Base-by-base conservation (phyloP, 2,888 invertebrate species). In the Leucophora obtusa region DNA sequence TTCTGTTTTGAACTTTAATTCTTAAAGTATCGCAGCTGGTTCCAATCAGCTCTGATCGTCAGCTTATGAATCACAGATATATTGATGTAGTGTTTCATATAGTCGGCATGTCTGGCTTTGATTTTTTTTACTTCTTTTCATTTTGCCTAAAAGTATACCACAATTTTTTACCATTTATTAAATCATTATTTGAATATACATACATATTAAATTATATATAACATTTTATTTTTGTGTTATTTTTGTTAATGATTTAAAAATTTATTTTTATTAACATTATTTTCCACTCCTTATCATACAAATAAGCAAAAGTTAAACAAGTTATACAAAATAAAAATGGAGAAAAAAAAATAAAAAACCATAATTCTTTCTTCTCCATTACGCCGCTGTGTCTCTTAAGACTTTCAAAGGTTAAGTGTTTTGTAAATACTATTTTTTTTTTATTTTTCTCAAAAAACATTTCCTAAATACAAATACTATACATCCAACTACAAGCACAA, bases 341-440 rank as follows among this genome's bases (percentile, higher is more conserved):
- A 47, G 1, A 11, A 10, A 38, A 11, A 35, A 10, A 10, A 11
- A 38, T 1, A 47, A 68, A 17, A 24, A 15, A 43, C 58, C 14
- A 68, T 68, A 68, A 68, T 51, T 69, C 38, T 24, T 73, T 8
- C 50, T 28, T 50, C 43, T 63, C 65, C 58, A 77, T 77, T 69
- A 60, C 21, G 10, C 14, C 35, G 28, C 56, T n/a, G 14, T 47
- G 43, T 18, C 51, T 59, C 56, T 76, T 60, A 65, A 69, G 50
- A 35, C 65, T 66, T 69, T 81, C 73, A 73, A 65, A 73, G 65
- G 70, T 81, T 81, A 81, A 81, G 69, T 66, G 70, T 81, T 73
- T 81, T 63, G 65, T 77, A 81, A 81, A 77, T 66, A 81, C 35
- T 50, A 56, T 74, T 59, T 58, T 59, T n/a, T n/a, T n/a, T n/a